Percentiles rank a stretch among this genome's conserved stretches.
Conservation (phyloP, 2,113 vertebrate genomes). For the Thunnus maccoyii region DNA sequence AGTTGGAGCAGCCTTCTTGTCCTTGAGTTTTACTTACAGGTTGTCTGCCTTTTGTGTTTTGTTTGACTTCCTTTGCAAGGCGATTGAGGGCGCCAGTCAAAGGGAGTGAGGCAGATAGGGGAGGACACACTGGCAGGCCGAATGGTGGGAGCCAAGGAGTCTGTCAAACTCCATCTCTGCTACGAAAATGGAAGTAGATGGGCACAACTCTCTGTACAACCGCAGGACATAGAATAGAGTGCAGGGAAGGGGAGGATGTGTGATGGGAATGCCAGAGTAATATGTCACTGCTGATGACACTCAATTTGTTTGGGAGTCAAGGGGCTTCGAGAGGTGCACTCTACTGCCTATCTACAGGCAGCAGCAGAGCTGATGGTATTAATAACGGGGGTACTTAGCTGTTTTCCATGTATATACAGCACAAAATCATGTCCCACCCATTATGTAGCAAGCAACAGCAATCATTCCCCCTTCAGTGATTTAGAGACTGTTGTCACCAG, state of each 20-base stretch:
- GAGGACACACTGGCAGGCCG: slow-evolving; percentile 35
- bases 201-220: slow-evolving; percentile 45
- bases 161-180: slow-evolving; percentile 74
- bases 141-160: slow-evolving; percentile 52
- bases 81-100: slow-evolving; percentile 50
- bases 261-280: slow-evolving; percentile 66
- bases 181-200: slow-evolving; percentile 55
- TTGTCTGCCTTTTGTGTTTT: slow-evolving; percentile 41
- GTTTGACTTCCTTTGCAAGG: slow-evolving; percentile 45
- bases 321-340: slow-evolving; percentile 50
- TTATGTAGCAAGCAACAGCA: slow-evolving; percentile 28
- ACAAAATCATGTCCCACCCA: neutral
- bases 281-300: slow-evolving; percentile 68
- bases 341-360: slow-evolving; percentile 11
- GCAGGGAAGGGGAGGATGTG: slow-evolving; percentile 35
- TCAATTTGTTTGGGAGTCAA: slow-evolving; percentile 69
- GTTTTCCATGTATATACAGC: slow-evolving; percentile 18
- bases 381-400: slow-evolving; percentile 40
- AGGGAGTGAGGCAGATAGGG: slow-evolving; percentile 33
- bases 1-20: slow-evolving; percentile 49
- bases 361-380: slow-evolving; percentile 45
- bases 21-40: slow-evolving; percentile 62
- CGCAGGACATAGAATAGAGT: slow-evolving; percentile 37
- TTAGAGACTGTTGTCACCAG: slow-evolving; percentile 7
- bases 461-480: slow-evolving; percentile 30